Evolutionary conservation across 2,888 invertebrate species (phyloP), one percentile per base, ranked within the genome.

Genomic region (Biston stratarius): DNA sequence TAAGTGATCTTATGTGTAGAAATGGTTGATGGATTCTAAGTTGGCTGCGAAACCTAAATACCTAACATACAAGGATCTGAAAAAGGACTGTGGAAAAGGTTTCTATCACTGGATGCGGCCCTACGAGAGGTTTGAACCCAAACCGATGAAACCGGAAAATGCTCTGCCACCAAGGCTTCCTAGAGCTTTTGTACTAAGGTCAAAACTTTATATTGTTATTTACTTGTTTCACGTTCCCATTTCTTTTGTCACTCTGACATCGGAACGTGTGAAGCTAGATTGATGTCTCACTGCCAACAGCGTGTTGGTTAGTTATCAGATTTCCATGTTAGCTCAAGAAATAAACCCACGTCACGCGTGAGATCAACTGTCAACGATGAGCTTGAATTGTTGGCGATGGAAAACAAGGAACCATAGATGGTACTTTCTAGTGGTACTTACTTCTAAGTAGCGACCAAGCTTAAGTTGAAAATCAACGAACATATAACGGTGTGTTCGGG

Each of bases 31-130:
- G 91, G 82, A 89, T 6, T 92, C 93, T 0, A 89, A 86, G 70
- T 74, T 88, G 44, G 81, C 87, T 0, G 72, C 79, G 55, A 91
- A 87, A 71, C 92, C 92, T 0, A 84, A 83, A 59, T 78, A 86
- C 67, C 64, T 94, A 36, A 83, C 83, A 0, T 90, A 85, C 71
- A 90, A 89, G 69, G 89, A 93, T 74, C 76, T 92, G 44, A 89
- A 88, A 69, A 74, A 80, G 44, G 89, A 92, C 61, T 34, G 65
- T 0, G 89, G 88, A 1, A 93, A 93, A 83, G 92, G 92, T 0
- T 92, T 90, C 69, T 94, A 94, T 64, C 89, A 91, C 55, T 94
- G 94, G 94, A 94, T 94, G 94, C 83, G 94, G 8, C 92, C 94
- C 0, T 92, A 89, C 68, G 81, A 81, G 5, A 82, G 89, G 64